Base-by-base conservation (phyloP, 2,888 invertebrate species). In the Acleris laterana region DNA sequence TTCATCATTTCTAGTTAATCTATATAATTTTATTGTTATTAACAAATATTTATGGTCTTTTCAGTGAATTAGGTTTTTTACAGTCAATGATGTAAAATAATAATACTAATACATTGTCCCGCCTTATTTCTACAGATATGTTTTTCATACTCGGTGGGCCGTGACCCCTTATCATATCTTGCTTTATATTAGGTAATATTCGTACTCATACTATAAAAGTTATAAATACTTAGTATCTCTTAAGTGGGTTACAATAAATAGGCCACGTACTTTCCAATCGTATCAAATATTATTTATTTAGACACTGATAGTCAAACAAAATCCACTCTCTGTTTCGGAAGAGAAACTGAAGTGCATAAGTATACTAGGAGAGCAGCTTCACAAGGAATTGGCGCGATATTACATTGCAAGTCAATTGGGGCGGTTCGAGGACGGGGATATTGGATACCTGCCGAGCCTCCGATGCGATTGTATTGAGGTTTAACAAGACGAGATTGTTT, bases 331-430 rank as follows among this genome's bases (percentile, higher is more conserved):
- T n/a, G 17, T 46, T 46, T 22, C 44, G 3, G n/a, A 22, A 28
- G 4, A 28, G 17, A 25, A 13, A 28, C 46, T 46, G 46, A 46
- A 48, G 46, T 13, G 46, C 38, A 38, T 38, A 38, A 38, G 38
- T 25, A 57, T n/a, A 57, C 25, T 19, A 17, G 57, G 17, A 11
- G 25, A 51, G 25, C 51, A 25, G 19, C 25, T 25, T 22, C n/a
- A 17, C n/a, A 52, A 50, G 50, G 13, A 42, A n/a, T 44, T 44
- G 46, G n/a, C 20, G 28, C 46, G 25, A 63, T 63, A 63, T 63
- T 63, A 44, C 63, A 56, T 32, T 19, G 16, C 25, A 44, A 38
- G 42, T 57, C 63, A 57, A 28, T 44, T 17, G 25, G 19, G 63
- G 3, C 11, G 44, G 22, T 42, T 63, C 25, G 50, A 56, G 56